phyloP scores from a whole-genome alignment of 2,888 invertebrate species.

The Protophormia terraenovae region DNA sequence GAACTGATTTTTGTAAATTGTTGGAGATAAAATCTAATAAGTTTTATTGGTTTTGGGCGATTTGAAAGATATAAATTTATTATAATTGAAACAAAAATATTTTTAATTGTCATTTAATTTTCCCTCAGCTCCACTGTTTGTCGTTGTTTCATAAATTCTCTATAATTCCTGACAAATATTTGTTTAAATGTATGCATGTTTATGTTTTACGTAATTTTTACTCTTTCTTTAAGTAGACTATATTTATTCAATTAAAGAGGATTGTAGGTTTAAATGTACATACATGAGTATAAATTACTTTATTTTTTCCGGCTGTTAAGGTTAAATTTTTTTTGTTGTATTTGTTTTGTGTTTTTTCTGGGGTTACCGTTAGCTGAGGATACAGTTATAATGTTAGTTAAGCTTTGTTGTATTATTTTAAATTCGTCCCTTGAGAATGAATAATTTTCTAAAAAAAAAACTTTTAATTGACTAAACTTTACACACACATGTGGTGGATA shows the following conservation, averaged over 20 bases:
- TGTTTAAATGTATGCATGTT: neutral
- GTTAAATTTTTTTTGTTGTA: neutral
- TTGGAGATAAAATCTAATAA: too few species aligned
- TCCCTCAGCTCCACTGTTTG: neutral
- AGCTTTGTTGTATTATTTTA: constrained; percentile 12
- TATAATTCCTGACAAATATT: neutral
- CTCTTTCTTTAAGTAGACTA: neutral
- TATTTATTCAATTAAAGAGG: constrained; percentile 38
- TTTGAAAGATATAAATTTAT: too few species aligned
- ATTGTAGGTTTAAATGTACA: constrained; percentile 15
- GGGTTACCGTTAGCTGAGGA: neutral
- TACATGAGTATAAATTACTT: constrained; percentile 37
- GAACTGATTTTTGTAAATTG: too few species aligned
- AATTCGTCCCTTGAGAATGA: constrained; percentile 26
- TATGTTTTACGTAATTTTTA: neutral
- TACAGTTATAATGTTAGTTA: constrained; percentile 4
- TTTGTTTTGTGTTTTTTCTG: neutral
- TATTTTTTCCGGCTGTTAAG: neutral
- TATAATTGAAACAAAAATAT: too few species aligned
- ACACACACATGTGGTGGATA: too few species aligned
- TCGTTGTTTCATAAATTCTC: neutral
- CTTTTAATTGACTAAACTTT: constrained; percentile 39
- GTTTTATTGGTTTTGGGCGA: too few species aligned
- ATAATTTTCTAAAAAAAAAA: constrained; percentile 1
- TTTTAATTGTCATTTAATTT: too few species aligned